A percentile compares a stretch with the other conserved stretches of the same genome.
Conservation (phyloP, 2,797 vertebrate species). For the Enteromius fasciolatus region DNA sequence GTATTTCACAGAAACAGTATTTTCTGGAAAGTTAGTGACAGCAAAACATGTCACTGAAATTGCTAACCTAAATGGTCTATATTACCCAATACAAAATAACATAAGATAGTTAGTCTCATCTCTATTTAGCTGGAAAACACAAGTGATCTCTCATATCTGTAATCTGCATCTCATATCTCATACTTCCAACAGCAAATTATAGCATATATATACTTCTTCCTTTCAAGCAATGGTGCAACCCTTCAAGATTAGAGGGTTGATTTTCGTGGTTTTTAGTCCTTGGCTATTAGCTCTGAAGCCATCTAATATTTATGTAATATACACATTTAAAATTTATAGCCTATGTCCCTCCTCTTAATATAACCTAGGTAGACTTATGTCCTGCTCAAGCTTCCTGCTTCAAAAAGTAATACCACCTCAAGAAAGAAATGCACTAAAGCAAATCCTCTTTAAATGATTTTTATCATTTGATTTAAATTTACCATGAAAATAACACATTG, state of each 20-base stretch:
- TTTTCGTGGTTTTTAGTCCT: background rate
- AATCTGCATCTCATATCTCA: no score
- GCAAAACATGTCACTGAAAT: background rate
- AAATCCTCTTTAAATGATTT: slow-evolving; percentile 1
- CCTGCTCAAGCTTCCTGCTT: background rate
- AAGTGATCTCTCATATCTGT: background rate
- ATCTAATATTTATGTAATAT: background rate
- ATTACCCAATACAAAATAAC: background rate
- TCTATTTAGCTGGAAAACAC: background rate
- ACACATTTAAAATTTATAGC: slow-evolving; percentile 6
- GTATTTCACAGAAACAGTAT: background rate
- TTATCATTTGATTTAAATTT: background rate
- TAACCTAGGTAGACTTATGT: background rate
- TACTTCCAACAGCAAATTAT: background rate
- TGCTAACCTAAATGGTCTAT: background rate
- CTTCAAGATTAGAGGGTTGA: background rate
- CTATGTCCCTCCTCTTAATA: background rate
- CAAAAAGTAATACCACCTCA: slow-evolving; percentile 10
- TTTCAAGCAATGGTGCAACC: slow-evolving; percentile 1
- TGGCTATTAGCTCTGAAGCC: background rate
- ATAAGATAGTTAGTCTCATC: background rate
- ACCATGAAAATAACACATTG: slow-evolving; percentile 12
- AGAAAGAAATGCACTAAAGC: slow-evolving; percentile 11
- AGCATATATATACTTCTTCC: background rate
- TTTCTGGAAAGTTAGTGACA: background rate